A percentile compares a stretch with the other conserved stretches of the same genome.
These are phyloP conservation scores for Drosophila sucinea DNA, from an alignment of 1,140 invertebrate species.

Conservation along the genomic window DNA sequence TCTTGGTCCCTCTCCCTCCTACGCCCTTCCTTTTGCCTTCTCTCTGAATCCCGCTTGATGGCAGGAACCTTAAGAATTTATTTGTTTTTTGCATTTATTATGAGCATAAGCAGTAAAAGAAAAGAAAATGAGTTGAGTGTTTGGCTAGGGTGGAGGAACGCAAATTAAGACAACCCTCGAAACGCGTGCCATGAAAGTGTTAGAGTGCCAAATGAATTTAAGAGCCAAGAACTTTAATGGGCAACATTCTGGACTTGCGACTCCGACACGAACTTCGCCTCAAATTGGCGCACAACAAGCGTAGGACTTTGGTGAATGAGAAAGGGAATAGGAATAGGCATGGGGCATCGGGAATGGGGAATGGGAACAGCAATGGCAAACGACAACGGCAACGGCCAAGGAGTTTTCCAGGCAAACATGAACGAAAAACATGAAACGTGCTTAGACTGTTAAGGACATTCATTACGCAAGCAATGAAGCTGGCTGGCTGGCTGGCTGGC, in stretches of 20 bases:
- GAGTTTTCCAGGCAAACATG: conserved; percentile 60
- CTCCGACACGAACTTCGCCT: conserved; percentile 44
- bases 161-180: conserved; percentile 60
- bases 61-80: conserved; percentile 56
- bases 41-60: background rate
- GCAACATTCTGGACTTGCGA: conserved; percentile 39
- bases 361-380: background rate
- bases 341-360: background rate
- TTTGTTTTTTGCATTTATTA: conserved; percentile 77
- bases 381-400: background rate
- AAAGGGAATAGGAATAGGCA: background rate
- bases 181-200: conserved; percentile 62
- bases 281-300: conserved; percentile 58
- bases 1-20: background rate
- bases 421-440: conserved; percentile 77
- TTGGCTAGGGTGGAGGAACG: conserved; percentile 4
- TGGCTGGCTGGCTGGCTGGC: conserved; percentile 15
- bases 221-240: conserved; percentile 62
- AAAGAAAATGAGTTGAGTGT: conserved; percentile 19
- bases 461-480: conserved; percentile 72
- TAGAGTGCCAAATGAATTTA: conserved; percentile 62
- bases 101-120: conserved; percentile 55
- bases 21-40: background rate
- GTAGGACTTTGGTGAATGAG: too few species aligned
- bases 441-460: conserved; percentile 72